These are phyloP conservation scores for Premnoplex brunnescens DNA, from an alignment of 2,797 vertebrate species.

Conservation along the genomic window DNA sequence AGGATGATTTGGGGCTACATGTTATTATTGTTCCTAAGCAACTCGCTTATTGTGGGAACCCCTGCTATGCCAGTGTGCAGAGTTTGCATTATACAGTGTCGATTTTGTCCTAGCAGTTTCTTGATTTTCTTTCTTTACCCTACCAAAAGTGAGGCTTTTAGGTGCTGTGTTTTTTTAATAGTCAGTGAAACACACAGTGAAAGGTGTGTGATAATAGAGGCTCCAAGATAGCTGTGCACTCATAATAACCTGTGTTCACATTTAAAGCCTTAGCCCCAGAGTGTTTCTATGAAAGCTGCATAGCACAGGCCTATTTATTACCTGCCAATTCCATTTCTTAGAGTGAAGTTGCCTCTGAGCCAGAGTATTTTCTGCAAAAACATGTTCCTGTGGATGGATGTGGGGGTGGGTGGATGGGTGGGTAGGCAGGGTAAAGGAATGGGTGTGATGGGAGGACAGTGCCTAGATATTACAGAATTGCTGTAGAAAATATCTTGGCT, in stretches of 20 bases:
- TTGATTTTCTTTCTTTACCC: constrained; percentile 32
- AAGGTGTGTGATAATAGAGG: not conserved
- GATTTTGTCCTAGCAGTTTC: constrained; percentile 17
- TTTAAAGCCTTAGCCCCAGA: constrained; percentile 30
- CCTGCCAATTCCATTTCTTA: constrained; percentile 41
- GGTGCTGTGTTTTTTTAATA: not conserved
- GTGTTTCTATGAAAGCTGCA: constrained; percentile 20
- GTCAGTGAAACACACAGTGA: not conserved
- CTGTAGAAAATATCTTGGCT: constrained; percentile 4
- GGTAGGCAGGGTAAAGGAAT: not conserved
- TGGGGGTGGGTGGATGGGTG: not conserved
- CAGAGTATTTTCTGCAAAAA: constrained; percentile 9
- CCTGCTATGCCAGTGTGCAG: not conserved
- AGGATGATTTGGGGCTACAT: not conserved
- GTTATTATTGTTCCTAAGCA: constrained; percentile 49
- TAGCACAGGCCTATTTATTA: constrained; percentile 30
- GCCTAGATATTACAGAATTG: not conserved
- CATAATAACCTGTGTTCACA: not conserved
- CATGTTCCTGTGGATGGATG: not conserved
- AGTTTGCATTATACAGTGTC: not conserved
- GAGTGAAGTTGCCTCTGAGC: not conserved
- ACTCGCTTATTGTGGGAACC: not conserved
- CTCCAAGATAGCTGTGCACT: not conserved
- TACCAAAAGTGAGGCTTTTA: not conserved
- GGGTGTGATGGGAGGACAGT: constrained; percentile 18